Conservation (phyloP, 2,888 invertebrate genomes). For the Chrysolina americana region DNA sequence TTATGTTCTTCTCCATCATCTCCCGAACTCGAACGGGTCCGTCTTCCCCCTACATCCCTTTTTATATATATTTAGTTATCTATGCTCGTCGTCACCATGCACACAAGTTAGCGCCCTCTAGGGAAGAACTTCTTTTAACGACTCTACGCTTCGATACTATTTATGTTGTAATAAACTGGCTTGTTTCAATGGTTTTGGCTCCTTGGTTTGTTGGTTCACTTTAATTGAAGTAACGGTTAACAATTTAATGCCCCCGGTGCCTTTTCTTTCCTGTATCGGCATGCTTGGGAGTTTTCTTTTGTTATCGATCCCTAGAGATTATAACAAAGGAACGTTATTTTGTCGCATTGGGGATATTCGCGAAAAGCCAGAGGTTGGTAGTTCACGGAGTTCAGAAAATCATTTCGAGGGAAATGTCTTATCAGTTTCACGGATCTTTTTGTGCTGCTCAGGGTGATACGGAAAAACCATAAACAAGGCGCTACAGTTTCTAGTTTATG, state of each 20-base stretch:
- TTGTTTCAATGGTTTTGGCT: conserved; percentile 51
- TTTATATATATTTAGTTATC: conserved; percentile 51
- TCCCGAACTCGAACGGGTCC: background rate
- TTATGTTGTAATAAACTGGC: conserved; percentile 57
- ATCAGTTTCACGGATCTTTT: background rate
- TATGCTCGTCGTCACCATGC: conserved; percentile 54
- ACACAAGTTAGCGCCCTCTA: conserved; percentile 58
- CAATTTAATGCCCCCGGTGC: conserved; percentile 45
- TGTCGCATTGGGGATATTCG: conserved; percentile 37
- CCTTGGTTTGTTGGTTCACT: conserved; percentile 36
- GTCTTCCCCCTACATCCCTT: background rate
- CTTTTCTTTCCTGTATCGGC: conserved; percentile 35
- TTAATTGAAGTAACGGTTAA: conserved; percentile 49
- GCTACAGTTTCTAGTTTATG: no score
- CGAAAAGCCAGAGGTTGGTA: conserved; percentile 18
- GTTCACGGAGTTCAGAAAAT: conserved; percentile 18
- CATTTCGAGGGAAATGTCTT: background rate
- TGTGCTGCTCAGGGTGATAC: conserved; percentile 51
- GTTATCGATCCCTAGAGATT: conserved; percentile 44
- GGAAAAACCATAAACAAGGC: conserved; percentile 44
- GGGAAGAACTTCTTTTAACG: conserved; percentile 61
- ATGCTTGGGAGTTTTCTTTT: conserved; percentile 40
- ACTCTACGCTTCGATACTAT: conserved; percentile 56
- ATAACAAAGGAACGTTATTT: conserved; percentile 44
- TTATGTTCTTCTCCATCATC: background rate